Base-by-base conservation (phyloP, 2,113 vertebrate genomes). In the Oryzias celebensis region DNA sequence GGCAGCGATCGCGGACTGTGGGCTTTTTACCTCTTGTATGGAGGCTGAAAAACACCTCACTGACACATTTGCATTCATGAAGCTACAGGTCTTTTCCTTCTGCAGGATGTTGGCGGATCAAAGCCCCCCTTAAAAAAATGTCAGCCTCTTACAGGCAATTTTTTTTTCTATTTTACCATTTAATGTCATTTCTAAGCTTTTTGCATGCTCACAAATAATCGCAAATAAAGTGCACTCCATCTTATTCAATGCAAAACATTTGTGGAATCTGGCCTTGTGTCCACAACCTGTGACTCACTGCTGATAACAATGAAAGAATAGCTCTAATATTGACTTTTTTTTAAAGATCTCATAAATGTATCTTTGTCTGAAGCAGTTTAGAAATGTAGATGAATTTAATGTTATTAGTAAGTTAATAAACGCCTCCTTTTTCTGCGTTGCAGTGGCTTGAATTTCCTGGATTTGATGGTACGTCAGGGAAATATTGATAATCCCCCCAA, bases 391-490 rank as follows among this genome's bases (percentile, higher is more conserved):
- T 13, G 23, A 59, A 66, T 62, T 47, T 1, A 42, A 36, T 36
- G 54, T 52, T 20, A 20, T 20, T 20, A 20, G 20, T 20, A 20
- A 20, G 20, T 73, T 52, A 59, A 44, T 26, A 68, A 43, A 48
- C 22, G 41, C 14, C 42, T 52, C 1, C 46, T 64, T 57, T 43
- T 74, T 64, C 7, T 70, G 54, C 82, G 62, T 86, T 70, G 44
- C 93, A 99, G 97, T 86, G 97, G 97, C 52, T 87, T 99, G 88
- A 98, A 98, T 90, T 99, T 98, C 58, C 90, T 99, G 77, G 97
- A 99, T 87, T 84, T 99, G 89, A 98, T 98, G 96, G 97, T 99
- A 41, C 93, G 97, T 62, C 97, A 98, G 85, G 97, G 97, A 52
- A 98, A 95, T 41, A 96, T 98, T 0, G 97, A 99, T 83, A 97